Percentiles rank a stretch among this genome's conserved stretches.
phyloP scores from a whole-genome alignment of 1,140 invertebrate genomes.

The Charaxes varanes region DNA sequence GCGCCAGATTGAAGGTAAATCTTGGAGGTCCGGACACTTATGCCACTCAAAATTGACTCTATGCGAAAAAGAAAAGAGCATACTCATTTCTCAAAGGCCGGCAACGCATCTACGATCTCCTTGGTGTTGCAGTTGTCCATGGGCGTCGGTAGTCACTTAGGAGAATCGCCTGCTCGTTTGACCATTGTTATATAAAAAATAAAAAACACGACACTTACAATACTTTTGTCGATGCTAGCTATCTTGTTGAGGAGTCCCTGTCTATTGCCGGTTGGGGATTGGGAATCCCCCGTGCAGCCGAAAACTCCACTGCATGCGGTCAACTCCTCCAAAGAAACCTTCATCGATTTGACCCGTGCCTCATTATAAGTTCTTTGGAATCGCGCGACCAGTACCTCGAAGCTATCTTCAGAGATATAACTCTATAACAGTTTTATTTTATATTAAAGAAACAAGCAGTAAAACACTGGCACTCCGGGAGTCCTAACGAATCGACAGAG shows the following conservation, averaged over 20 bases:
- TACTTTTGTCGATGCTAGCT: conserved; percentile 30
- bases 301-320: conserved; percentile 22
- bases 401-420: conserved; percentile 20
- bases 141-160: too few species aligned
- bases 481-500: too few species aligned
- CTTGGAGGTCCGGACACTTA: too few species aligned
- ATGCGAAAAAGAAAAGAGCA: too few species aligned
- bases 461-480: too few species aligned
- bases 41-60: too few species aligned
- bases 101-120: too few species aligned
- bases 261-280: neutral
- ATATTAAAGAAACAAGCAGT: too few species aligned
- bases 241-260: conserved; percentile 19
- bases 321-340: conserved; percentile 20
- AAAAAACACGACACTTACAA: conserved; percentile 33
- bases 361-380: conserved; percentile 30
- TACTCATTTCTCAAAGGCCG: too few species aligned
- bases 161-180: neutral
- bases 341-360: conserved; percentile 26
- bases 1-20: too few species aligned
- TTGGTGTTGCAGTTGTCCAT: too few species aligned
- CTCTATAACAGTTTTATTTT: too few species aligned
- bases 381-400: conserved; percentile 36
- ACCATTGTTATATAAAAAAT: neutral
- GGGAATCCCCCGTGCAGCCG: neutral